phyloP scores from a whole-genome alignment of 2,113 vertebrate genomes.

The Procapra przewalskii region DNA sequence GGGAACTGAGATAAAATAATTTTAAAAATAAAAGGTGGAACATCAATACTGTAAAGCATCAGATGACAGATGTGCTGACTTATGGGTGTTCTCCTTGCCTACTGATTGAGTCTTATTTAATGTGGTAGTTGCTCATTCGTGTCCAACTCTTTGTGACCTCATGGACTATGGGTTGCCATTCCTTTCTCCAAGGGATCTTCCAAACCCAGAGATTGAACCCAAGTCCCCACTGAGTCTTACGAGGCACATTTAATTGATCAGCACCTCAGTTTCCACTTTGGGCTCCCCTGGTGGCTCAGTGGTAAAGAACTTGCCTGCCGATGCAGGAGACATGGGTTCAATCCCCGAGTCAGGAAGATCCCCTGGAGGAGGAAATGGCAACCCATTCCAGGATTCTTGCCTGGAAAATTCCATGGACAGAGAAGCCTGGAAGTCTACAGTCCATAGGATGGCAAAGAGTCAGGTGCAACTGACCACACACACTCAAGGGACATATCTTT shows the following conservation, averaged over 20 bases:
- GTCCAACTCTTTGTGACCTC: background rate
- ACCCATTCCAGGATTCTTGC: background rate
- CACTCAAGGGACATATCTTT: background rate
- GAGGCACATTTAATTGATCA: background rate
- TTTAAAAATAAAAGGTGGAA: background rate
- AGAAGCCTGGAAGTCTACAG: background rate
- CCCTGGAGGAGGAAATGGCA: background rate
- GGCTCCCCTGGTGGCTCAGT: background rate
- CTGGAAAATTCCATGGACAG: background rate
- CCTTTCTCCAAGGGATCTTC: background rate
- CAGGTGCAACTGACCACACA: background rate
- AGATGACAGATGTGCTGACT: background rate
- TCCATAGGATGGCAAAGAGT: background rate
- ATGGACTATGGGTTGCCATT: background rate
- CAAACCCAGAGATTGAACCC: background rate
- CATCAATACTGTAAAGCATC: background rate
- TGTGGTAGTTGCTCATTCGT: background rate
- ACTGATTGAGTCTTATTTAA: background rate
- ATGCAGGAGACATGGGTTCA: background rate
- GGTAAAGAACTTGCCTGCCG: accelerated
- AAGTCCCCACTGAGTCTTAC: background rate
- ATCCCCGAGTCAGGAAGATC: background rate
- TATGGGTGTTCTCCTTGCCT: background rate
- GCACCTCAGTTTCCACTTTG: background rate
- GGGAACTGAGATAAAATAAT: background rate